Percentiles rank a stretch among this genome's conserved stretches.
Conservation (phyloP, 2,888 invertebrate genomes). For the Oligia fasciuncula region DNA sequence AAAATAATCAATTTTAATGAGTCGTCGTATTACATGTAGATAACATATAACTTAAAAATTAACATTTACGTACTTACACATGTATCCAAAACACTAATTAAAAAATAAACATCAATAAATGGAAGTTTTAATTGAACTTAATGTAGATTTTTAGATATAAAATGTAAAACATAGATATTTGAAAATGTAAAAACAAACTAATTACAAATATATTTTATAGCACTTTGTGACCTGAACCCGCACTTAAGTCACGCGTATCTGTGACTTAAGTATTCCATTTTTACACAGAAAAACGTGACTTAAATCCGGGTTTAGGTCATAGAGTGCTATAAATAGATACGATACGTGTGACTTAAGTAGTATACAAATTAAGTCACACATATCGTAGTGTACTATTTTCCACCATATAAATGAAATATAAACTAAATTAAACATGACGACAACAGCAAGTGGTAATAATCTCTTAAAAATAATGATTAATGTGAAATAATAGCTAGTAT, state of each 20-base stretch:
- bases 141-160: not conserved
- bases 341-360: too few relatives aligned
- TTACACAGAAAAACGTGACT: too few relatives aligned
- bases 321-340: too few relatives aligned
- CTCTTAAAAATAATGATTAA: constrained; percentile 61
- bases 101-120: constrained; percentile 27
- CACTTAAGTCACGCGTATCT: too few relatives aligned
- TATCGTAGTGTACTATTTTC: not conserved
- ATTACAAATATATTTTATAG: constrained; percentile 4
- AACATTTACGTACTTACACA: constrained; percentile 67
- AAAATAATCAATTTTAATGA: constrained; percentile 74
- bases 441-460: constrained; percentile 61
- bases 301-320: too few relatives aligned
- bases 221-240: too few relatives aligned
- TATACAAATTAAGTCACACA: too few relatives aligned
- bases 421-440: constrained; percentile 28
- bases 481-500: constrained; percentile 44
- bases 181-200: constrained; percentile 9
- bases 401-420: not conserved
- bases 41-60: constrained; percentile 69
- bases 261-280: too few relatives aligned
- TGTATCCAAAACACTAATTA: constrained; percentile 50
- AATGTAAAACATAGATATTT: constrained; percentile 11
- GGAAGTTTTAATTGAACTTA: constrained; percentile 34
- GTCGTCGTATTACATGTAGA: constrained; percentile 61